phyloP scores from a whole-genome alignment of 2,888 invertebrate genomes.

The Polydrusus tereticollis region DNA sequence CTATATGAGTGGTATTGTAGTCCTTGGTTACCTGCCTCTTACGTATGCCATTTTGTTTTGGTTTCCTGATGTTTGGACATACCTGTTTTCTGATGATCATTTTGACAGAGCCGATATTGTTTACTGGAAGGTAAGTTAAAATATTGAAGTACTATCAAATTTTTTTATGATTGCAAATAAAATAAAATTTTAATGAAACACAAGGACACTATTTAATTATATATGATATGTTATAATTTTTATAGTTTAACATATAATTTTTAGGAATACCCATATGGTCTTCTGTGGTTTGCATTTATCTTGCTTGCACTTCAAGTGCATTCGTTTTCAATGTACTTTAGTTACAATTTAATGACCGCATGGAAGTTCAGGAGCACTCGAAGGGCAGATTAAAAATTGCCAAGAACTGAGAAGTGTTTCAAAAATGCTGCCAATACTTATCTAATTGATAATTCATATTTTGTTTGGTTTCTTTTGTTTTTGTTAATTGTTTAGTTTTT shows the following conservation, averaged over 20 bases:
- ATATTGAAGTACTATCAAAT: not conserved
- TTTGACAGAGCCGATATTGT: slow-evolving; percentile 73
- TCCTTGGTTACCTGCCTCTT: slow-evolving; percentile 86
- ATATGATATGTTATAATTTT: too few species aligned
- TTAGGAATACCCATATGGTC: slow-evolving; percentile 90
- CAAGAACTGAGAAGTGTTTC: slow-evolving; percentile 43
- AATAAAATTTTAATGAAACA: not conserved
- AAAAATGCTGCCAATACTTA: not conserved
- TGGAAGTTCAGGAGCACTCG: slow-evolving; percentile 83
- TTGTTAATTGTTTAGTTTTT: not conserved
- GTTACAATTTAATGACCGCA: slow-evolving; percentile 83
- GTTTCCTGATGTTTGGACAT: slow-evolving; percentile 81
- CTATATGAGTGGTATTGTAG: slow-evolving; percentile 83
- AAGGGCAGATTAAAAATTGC: slow-evolving; percentile 26
- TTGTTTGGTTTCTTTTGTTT: not conserved
- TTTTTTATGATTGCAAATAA: too few species aligned
- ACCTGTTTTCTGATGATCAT: slow-evolving; percentile 67
- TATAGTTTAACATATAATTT: too few species aligned
- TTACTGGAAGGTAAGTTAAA: slow-evolving; percentile 81
- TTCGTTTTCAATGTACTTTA: slow-evolving; percentile 86
- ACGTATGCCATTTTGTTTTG: slow-evolving; percentile 86
- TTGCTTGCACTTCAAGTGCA: slow-evolving; percentile 90
- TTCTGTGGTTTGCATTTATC: slow-evolving; percentile 94
- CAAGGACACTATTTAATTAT: too few species aligned
- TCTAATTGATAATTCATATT: not conserved